Percentiles rank a stretch among this genome's conserved stretches.
phyloP scores from a whole-genome alignment of 1,140 invertebrate genomes.

The Condylostylus longicornis region DNA sequence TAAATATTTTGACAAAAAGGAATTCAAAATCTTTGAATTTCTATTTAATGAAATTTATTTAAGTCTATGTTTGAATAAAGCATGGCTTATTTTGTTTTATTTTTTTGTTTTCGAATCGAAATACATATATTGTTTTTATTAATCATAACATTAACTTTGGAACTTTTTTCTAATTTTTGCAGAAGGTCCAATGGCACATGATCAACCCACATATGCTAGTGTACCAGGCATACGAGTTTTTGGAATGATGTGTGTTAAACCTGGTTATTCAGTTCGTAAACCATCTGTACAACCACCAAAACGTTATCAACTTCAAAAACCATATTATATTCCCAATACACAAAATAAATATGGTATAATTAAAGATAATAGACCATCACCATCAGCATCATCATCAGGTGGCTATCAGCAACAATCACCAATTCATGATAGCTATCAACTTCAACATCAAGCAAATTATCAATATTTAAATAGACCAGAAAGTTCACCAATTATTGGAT shows the following conservation, averaged over 20 bases:
- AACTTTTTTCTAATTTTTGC: conserved; percentile 16
- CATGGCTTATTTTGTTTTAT: no score
- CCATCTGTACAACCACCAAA: conserved; percentile 29
- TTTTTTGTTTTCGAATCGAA: not conserved
- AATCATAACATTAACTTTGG: no score
- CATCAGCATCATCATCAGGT: not conserved
- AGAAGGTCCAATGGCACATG: conserved; percentile 87
- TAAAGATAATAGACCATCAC: conserved; percentile 13
- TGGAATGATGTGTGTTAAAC: conserved; percentile 77
- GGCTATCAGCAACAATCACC: conserved; percentile 22
- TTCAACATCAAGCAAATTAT: conserved; percentile 18
- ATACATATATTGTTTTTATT: no score
- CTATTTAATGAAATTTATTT: no score
- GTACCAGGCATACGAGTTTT: conserved; percentile 83
- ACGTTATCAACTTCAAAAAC: conserved; percentile 27
- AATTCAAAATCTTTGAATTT: no score
- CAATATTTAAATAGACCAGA: conserved; percentile 29
- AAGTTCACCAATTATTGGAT: conserved; percentile 9
- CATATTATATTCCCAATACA: conserved; percentile 21
- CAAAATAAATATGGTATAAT: conserved; percentile 13
- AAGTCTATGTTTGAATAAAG: no score
- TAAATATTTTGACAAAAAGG: no score
- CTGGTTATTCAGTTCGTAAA: conserved; percentile 25
- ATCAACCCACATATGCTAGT: conserved; percentile 82
- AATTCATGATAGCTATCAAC: conserved; percentile 19